These are phyloP conservation scores for Nasonia vitripennis DNA, from an alignment of 1,140 invertebrate genomes.

Conservation along the genomic window DNA sequence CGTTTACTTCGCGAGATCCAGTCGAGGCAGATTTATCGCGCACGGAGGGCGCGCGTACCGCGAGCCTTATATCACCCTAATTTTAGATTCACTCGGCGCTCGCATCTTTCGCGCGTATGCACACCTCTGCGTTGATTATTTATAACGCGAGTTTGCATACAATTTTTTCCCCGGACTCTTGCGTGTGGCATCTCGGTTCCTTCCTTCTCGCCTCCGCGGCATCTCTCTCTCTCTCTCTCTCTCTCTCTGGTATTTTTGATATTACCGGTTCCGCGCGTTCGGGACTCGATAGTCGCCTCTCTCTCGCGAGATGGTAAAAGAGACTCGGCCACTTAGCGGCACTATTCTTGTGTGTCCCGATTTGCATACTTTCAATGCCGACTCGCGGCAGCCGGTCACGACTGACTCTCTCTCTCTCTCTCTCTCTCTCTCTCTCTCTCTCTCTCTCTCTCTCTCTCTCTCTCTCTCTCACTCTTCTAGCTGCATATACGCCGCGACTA, in stretches of 20 bases:
- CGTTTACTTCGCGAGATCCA: neutral
- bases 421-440: neutral
- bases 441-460: neutral
- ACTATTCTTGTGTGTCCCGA: slow-evolving; percentile 3
- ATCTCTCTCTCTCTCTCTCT: slow-evolving; percentile 15
- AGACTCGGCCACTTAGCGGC: slow-evolving; percentile 39
- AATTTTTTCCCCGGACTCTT: too few relatives aligned
- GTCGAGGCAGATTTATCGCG: neutral
- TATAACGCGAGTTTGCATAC: neutral
- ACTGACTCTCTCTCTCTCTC: neutral
- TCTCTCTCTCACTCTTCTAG: neutral
- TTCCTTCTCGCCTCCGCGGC: neutral
- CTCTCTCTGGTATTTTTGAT: slow-evolving; percentile 37
- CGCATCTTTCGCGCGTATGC: neutral
- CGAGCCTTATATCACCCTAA: neutral
- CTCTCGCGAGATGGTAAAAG: neutral
- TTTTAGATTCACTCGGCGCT: neutral
- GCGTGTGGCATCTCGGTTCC: too few relatives aligned
- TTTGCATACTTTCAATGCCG: slow-evolving; percentile 48
- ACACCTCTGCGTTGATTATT: neutral
- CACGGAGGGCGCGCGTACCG: too few relatives aligned
- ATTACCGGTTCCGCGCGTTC: slow-evolving; percentile 28
- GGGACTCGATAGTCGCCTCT: neutral
- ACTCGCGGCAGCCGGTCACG: neutral
- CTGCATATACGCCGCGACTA: neutral